Evolutionary conservation across 1,140 invertebrate species (phyloP), one percentile per base, ranked within the genome.

Genomic region (Microplitis demolitor): DNA sequence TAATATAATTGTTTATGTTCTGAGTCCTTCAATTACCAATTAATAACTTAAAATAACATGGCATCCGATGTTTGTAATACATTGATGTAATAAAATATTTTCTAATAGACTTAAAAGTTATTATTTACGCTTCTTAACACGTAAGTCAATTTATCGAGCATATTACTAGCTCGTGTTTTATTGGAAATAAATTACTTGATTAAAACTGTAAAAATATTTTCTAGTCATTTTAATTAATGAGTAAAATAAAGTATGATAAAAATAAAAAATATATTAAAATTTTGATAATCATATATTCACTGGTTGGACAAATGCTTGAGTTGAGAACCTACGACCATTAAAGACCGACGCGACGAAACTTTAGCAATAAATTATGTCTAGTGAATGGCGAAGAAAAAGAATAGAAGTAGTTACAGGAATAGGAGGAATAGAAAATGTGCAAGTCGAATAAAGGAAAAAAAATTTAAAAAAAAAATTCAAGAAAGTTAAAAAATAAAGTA

Each of bases 341-440:
- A 75, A 75, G 60, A 68, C 16, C 45, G 69, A 31, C 56, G 73
- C 73, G 74, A 75, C 74, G 66, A 75, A 75, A 75, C 70, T 75
- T 75, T 72, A 69, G 66, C 66, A 69, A 75, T 75, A 75, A 75
- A 75, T 75, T 75, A 75, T 66, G 63, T 62, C 56, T 51, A 35
- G 62, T 60, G 72, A 66, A 69, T 72, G 71, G 53, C 37, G 60
- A 14, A 51, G 66, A 70, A 66, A 37, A 69, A 64, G 37, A 66
- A 70, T 13, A 24, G 45, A 60, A 56, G 31, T 35, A 9, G 39
- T 45, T 45, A 45, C 8, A 45, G 39, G 39, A 69, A 45, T 37
- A 37, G 24, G 13, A n/a, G 69, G 50, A 53, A 14, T n/a, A 37
- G 56, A 37, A 58, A 34, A 68, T 50, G 14, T 51, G 37, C 39